Evolutionary conservation across 2,888 invertebrate species (phyloP).

Genomic region (Chalcosyrphus nemorum): DNA sequence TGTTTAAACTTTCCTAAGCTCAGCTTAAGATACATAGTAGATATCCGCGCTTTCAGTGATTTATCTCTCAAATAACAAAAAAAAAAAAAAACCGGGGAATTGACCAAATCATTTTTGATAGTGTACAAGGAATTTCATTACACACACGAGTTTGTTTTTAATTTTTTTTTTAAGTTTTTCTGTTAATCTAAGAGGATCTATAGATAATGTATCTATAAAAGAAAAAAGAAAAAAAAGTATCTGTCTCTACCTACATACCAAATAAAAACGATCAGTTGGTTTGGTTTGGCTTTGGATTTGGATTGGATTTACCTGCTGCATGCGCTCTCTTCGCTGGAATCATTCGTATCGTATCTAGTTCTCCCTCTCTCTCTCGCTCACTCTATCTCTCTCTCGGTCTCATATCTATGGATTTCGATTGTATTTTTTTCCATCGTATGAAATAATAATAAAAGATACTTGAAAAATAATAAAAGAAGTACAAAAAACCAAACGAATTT

Average conservation of each 20-base stretch:
- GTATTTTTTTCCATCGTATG: slow-evolving; percentile 46
- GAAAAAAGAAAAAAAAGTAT: slow-evolving; percentile 24
- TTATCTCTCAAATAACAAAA: background rate
- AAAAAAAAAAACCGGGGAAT: background rate
- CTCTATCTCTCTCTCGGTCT: background rate
- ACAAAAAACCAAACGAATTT: slow-evolving; percentile 48
- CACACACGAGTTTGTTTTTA: slow-evolving; percentile 32
- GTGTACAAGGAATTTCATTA: slow-evolving; percentile 61
- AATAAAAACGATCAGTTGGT: slow-evolving; percentile 53
- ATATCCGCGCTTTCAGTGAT: slow-evolving; percentile 13
- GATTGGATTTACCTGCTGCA: slow-evolving; percentile 67
- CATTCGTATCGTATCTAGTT: too few species aligned
- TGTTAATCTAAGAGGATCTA: slow-evolving; percentile 41
- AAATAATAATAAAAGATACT: slow-evolving; percentile 69
- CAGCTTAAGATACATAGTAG: background rate
- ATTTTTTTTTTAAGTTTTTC: slow-evolving; percentile 43
- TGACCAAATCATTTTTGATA: slow-evolving; percentile 58
- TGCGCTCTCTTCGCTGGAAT: slow-evolving; percentile 39
- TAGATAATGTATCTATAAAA: slow-evolving; percentile 60
- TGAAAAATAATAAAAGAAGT: slow-evolving; percentile 19
- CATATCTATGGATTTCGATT: slow-evolving; percentile 52
- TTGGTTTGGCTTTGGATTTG: slow-evolving; percentile 26
- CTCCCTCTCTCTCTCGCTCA: background rate
- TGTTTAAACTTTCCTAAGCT: slow-evolving; percentile 12
- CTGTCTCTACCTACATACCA: slow-evolving; percentile 36